These are phyloP conservation scores for Chydorus sphaericus DNA, from an alignment of 2,888 invertebrate genomes.

Conservation along the genomic window DNA sequence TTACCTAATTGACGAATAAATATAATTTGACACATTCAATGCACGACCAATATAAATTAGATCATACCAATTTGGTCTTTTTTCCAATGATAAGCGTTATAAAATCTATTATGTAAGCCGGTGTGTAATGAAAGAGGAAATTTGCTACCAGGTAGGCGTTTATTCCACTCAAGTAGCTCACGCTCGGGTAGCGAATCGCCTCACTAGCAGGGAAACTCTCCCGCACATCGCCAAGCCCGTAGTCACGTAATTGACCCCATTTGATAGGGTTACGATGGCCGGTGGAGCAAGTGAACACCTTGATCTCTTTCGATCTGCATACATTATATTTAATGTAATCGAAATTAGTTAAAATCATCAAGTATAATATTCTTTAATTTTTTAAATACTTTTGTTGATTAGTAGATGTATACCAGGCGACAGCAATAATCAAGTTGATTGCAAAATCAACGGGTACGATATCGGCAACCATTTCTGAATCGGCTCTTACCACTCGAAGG, in stretches of 20 bases:
- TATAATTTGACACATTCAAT: too few species aligned
- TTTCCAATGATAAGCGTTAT: slow-evolving; percentile 58
- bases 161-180: slow-evolving; percentile 57
- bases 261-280: slow-evolving; percentile 70
- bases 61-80: slow-evolving; percentile 63
- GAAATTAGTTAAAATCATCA: too few species aligned
- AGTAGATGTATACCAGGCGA: slow-evolving; percentile 58
- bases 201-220: slow-evolving; percentile 71
- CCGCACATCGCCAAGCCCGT: too few species aligned
- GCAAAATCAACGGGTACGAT: slow-evolving; percentile 85
- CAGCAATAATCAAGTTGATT: slow-evolving; percentile 70
- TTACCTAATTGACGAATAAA: too few species aligned
- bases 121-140: slow-evolving; percentile 70
- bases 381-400: too few species aligned
- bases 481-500: slow-evolving; percentile 53
- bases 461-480: slow-evolving; percentile 59
- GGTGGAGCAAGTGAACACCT: slow-evolving; percentile 84
- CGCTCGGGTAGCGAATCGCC: slow-evolving; percentile 72
- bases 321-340: too few species aligned
- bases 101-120: slow-evolving; percentile 73
- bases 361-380: too few species aligned
- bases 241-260: too few species aligned
- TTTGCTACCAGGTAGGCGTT: slow-evolving; percentile 56
- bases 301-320: slow-evolving; percentile 42
- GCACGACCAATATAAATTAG: too few species aligned